Evolutionary conservation across 2,797 vertebrate species (phyloP), one percentile per base, ranked within the genome.

Genomic region (Australoheros facetus): DNA sequence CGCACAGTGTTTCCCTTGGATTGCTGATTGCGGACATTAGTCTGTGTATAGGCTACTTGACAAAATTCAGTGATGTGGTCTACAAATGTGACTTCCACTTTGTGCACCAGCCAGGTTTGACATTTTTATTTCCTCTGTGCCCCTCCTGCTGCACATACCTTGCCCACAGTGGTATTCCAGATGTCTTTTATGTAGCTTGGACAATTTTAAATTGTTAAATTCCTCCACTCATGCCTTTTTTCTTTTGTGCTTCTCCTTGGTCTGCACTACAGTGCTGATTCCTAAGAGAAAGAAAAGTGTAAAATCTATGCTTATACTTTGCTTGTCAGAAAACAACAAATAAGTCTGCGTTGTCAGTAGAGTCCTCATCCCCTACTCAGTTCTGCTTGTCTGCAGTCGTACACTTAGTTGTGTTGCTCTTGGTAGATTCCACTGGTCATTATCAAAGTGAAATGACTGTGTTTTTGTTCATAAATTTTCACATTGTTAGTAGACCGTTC

Each of bases 391-490:
- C 53, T 42, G 21, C 34, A 57, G 4, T 34, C 3, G 4, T 34
- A 39, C 4, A 19, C 45, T 64, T 57, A 73, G 66, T 56, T 79
- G 34, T 14, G 19, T 21, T 17, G 21, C n/a, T 59, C 37, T 58
- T 42, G 30, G 45, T 42, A 23, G 32, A 59, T 28, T 80, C 32
- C 23, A 42, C 11, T 58, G 56, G 48, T 53, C 13, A 32, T 54
- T 70, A 69, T 45, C 69, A 34, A 21, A 32, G 32, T 59, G 72
- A 80, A 59, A 34, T 23, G 56, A 17, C 23, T 42, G 32, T 64
- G 19, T 56, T 45, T 60, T 56, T 71, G 62, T 75, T 80, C 48
- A 71, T 34, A 75, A 74, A 75, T 80, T 42, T 60, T 34, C 26
- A 55, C 21, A 55, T 60, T 80, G 34, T 75, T 60, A 39, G 51